Percentiles rank a stretch among this genome's conserved stretches.
phyloP scores from a whole-genome alignment of 2,113 vertebrate genomes.

The Pipa parva region DNA sequence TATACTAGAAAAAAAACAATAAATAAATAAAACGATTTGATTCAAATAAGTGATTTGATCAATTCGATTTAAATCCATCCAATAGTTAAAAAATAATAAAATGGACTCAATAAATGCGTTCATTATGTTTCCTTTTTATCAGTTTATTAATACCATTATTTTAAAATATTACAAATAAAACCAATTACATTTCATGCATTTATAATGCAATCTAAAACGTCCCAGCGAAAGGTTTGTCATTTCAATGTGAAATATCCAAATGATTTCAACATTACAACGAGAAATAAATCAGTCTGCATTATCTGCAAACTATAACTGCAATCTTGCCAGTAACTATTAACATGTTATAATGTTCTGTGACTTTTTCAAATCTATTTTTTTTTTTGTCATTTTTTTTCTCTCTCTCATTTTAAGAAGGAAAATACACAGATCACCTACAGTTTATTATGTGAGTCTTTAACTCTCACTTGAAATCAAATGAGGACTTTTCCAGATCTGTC shows the following conservation, averaged over 20 bases:
- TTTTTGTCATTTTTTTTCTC: background rate
- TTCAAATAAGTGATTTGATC: too few species aligned
- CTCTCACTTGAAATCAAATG: constrained; percentile 87
- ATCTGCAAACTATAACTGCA: constrained; percentile 68
- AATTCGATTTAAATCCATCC: background rate
- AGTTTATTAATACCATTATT: constrained; percentile 84
- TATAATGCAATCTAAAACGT: constrained; percentile 83
- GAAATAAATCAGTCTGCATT: constrained; percentile 72
- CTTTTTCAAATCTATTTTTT: background rate
- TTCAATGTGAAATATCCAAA: constrained; percentile 85
- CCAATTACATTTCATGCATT: constrained; percentile 84
- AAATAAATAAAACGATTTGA: constrained; percentile 14
- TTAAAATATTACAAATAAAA: constrained; percentile 84
- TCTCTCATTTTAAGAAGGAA: constrained; percentile 51
- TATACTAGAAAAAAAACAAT: background rate
- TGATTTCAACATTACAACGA: constrained; percentile 82
- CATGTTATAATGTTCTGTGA: constrained; percentile 68
- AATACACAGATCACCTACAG: constrained; percentile 79
- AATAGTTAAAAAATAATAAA: constrained; percentile 11
- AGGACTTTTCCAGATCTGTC: constrained; percentile 74
- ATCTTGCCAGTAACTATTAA: constrained; percentile 65
- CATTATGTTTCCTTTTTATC: constrained; percentile 43
- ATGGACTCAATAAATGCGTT: background rate
- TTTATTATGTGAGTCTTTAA: constrained; percentile 72
- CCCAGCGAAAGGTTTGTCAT: constrained; percentile 75